Percentiles rank a stretch among this genome's conserved stretches.
Evolutionary conservation across 1,140 invertebrate genomes (phyloP).

Genomic region (Euura lappo): DNA sequence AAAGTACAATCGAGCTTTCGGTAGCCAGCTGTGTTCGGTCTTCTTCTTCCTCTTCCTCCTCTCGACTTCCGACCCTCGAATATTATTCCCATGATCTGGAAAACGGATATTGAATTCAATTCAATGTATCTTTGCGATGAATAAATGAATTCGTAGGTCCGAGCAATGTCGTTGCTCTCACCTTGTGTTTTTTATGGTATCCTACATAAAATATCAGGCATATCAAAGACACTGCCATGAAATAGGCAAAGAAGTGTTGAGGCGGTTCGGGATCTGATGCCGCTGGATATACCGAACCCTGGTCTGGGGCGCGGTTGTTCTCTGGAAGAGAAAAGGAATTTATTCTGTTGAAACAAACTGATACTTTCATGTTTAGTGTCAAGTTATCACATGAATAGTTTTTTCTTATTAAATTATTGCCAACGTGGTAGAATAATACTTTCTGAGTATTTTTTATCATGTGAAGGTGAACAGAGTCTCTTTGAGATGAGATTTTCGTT

Average conservation of each 20-base stretch:
- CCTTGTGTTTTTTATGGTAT: conserved; percentile 76
- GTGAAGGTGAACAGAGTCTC: too few relatives aligned
- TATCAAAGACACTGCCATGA: conserved; percentile 65
- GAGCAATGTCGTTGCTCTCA: conserved; percentile 36
- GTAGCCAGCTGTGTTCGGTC: conserved; percentile 66
- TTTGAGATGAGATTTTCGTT: too few relatives aligned
- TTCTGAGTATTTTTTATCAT: too few relatives aligned
- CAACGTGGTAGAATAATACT: too few relatives aligned
- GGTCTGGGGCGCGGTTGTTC: too few relatives aligned
- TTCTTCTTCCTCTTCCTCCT: conserved; percentile 54
- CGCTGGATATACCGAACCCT: too few relatives aligned
- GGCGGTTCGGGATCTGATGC: neutral
- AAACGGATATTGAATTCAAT: conserved; percentile 14
- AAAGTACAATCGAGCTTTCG: conserved; percentile 68
- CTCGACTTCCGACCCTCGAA: conserved; percentile 64
- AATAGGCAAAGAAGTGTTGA: conserved; percentile 69
- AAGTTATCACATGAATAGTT: too few relatives aligned
- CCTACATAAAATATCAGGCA: conserved; percentile 67
- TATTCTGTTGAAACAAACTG: too few relatives aligned
- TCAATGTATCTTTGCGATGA: neutral
- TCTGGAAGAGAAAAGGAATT: too few relatives aligned
- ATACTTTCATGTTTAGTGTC: too few relatives aligned
- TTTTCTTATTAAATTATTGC: too few relatives aligned
- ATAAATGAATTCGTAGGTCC: neutral
- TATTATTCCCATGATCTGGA: conserved; percentile 65